Conservation (phyloP, 2,113 vertebrate genomes). For the Struthio camelus region DNA sequence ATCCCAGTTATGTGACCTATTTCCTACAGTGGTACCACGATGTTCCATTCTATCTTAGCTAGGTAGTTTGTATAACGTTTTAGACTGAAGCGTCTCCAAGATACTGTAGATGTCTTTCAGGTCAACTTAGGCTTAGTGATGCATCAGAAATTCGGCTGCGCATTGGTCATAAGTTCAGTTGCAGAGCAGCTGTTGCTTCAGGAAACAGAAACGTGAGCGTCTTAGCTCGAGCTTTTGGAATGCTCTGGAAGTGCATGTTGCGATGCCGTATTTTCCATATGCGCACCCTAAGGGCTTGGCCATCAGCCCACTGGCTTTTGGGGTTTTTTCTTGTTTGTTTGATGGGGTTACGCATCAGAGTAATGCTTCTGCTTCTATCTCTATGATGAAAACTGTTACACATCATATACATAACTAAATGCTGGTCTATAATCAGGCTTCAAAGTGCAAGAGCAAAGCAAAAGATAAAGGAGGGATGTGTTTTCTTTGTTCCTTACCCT, state of each 20-base stretch:
- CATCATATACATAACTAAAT: not conserved
- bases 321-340: not conserved
- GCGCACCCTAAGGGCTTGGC: not conserved
- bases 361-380: not conserved
- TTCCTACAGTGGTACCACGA: not conserved
- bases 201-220: not conserved
- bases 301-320: not conserved
- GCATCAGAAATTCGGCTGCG: not conserved
- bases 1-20: not conserved
- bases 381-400: not conserved
- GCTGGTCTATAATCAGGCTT: not conserved
- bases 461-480: not conserved
- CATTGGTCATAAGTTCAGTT: not conserved
- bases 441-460: not conserved
- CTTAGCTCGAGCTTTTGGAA: not conserved
- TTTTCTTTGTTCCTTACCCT: not conserved
- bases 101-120: not conserved
- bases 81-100: not conserved
- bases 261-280: not conserved
- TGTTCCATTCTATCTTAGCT: not conserved
- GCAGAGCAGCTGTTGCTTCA: not conserved
- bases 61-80: fast-evolving
- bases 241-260: fast-evolving
- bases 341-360: not conserved
- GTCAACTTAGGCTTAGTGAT: not conserved